These are phyloP conservation scores for Melinopterus prodromus DNA, from an alignment of 2,888 invertebrate species.

Conservation along the genomic window DNA sequence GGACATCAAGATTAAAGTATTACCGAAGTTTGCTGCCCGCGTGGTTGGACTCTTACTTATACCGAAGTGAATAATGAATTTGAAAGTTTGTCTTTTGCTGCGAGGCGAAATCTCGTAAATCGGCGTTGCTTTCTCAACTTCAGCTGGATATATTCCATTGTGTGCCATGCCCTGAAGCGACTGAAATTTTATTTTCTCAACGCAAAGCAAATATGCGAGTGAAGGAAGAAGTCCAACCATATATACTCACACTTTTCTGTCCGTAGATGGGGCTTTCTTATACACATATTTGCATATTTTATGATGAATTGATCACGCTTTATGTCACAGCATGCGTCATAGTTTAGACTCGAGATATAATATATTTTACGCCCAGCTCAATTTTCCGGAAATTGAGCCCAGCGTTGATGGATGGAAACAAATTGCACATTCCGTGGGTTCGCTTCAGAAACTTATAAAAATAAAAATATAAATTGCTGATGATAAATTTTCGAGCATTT, in stretches of 20 bases:
- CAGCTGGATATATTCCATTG: neutral
- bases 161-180: neutral
- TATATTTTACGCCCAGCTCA: neutral
- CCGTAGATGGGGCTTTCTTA: neutral
- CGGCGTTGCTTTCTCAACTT: neutral
- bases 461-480: too few species aligned
- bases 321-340: neutral
- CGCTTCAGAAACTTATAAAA: too few species aligned
- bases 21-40: neutral
- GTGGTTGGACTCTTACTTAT: neutral
- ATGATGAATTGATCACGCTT: neutral
- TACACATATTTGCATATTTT: neutral
- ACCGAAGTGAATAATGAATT: slow-evolving; percentile 4
- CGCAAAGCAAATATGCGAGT: neutral
- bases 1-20: neutral
- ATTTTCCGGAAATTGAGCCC: neutral
- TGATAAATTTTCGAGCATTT: too few species aligned
- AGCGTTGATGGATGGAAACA: neutral
- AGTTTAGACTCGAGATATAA: neutral
- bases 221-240: neutral
- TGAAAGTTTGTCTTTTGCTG: neutral
- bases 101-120: neutral
- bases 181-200: neutral
- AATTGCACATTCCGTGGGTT: neutral
- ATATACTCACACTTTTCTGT: neutral